phyloP scores from a whole-genome alignment of 2,113 vertebrate species.

The Otis tarda region DNA sequence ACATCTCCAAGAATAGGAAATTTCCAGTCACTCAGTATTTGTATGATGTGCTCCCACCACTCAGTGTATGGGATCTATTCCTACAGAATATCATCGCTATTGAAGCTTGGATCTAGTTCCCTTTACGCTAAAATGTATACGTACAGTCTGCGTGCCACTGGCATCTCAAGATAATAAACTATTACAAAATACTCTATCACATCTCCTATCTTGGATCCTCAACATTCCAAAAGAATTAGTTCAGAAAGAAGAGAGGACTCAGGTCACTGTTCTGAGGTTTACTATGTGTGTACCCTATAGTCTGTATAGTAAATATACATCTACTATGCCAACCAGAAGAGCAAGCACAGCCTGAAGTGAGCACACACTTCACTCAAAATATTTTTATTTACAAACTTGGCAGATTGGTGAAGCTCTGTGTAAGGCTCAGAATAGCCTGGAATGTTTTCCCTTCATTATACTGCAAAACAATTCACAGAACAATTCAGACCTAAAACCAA shows the following conservation, averaged over 20 bases:
- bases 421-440: not conserved
- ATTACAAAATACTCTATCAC: not conserved
- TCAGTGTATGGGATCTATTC: not conserved
- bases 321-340: not conserved
- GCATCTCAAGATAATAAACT: not conserved
- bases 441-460: not conserved
- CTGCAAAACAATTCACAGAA: not conserved
- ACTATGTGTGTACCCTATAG: rapidly evolving
- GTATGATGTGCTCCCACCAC: not conserved
- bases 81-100: not conserved
- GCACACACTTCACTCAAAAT: not conserved
- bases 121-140: not conserved
- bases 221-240: not conserved
- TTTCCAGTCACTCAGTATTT: not conserved
- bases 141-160: not conserved
- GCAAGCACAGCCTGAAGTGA: not conserved
- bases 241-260: not conserved
- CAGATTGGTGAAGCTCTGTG: not conserved
- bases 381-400: not conserved
- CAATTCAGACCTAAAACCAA: not conserved
- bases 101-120: not conserved
- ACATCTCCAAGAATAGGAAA: not conserved
- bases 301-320: not conserved
- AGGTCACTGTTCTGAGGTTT: not conserved
- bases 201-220: not conserved